phyloP scores from a whole-genome alignment of 2,888 invertebrate species.

The Hydrotaea cyrtoneurina region DNA sequence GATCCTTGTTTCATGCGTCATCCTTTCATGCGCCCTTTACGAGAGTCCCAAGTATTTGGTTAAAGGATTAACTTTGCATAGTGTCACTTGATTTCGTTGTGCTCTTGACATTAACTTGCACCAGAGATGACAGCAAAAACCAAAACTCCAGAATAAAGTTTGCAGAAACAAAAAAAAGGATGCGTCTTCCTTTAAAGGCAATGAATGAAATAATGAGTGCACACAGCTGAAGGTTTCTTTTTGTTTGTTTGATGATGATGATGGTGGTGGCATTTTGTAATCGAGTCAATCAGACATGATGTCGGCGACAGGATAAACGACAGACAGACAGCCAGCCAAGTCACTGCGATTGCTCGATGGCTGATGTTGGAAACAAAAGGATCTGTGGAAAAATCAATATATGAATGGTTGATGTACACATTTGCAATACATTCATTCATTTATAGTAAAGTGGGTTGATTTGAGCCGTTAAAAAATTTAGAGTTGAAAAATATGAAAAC shows the following conservation, averaged over 20 bases:
- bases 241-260: background rate
- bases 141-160: background rate
- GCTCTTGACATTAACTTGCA: conserved; percentile 35
- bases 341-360: background rate
- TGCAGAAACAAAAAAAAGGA: background rate
- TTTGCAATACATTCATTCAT: background rate
- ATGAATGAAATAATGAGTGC: background rate
- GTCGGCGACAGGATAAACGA: background rate
- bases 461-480: too few relatives aligned
- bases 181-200: background rate
- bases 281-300: background rate
- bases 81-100: conserved; percentile 29
- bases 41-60: background rate
- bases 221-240: background rate
- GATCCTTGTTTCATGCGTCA: background rate
- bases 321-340: background rate
- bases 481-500: too few relatives aligned
- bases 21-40: background rate
- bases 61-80: conserved; percentile 21
- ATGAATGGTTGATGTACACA: background rate
- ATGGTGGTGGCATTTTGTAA: background rate
- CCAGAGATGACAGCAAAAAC: background rate
- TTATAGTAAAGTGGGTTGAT: too few relatives aligned
- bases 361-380: conserved; percentile 2
- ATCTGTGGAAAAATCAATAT: background rate